Percentiles rank a stretch among this genome's conserved stretches.
These are phyloP conservation scores for Druon quercuslanigerum DNA, from an alignment of 1,140 invertebrate genomes.

Conservation along the genomic window DNA sequence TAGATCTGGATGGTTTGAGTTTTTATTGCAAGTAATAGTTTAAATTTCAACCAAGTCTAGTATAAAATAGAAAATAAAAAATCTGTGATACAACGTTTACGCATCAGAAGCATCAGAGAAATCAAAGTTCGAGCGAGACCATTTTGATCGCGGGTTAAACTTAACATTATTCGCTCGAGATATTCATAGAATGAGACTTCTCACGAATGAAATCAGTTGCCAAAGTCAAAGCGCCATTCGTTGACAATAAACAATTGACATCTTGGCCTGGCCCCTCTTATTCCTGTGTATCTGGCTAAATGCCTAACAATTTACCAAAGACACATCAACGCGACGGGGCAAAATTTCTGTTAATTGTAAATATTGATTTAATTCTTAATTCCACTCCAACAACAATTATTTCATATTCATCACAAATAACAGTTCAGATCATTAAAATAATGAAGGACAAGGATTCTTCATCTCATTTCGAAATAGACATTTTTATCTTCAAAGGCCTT, in stretches of 20 bases:
- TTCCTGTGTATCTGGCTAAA: slow-evolving; percentile 40
- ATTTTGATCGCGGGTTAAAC: background rate
- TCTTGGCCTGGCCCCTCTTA: slow-evolving; percentile 38
- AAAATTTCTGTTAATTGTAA: background rate
- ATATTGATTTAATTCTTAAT: background rate
- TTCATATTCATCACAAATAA: too few relatives aligned
- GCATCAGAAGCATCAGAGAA: background rate
- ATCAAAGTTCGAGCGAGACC: background rate
- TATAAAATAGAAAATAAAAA: too few relatives aligned
- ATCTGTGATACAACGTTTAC: too few relatives aligned
- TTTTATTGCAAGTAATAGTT: too few relatives aligned
- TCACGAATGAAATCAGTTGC: background rate
- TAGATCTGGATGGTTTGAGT: too few relatives aligned
- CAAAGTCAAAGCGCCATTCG: background rate
- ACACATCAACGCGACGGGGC: too few relatives aligned
- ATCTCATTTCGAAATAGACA: too few relatives aligned
- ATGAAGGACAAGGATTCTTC: too few relatives aligned
- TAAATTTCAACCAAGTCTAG: too few relatives aligned
- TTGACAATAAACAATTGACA: slow-evolving; percentile 46
- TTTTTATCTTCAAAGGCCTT: too few relatives aligned
- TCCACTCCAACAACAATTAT: too few relatives aligned
- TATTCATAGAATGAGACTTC: slow-evolving; percentile 6
- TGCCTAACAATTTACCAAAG: slow-evolving; percentile 15
- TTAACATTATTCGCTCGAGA: slow-evolving; percentile 11
- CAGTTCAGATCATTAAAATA: too few relatives aligned